Percentiles rank a stretch among this genome's conserved stretches.
phyloP scores from a whole-genome alignment of 2,888 invertebrate genomes.

The Megaustenia siamemsis region DNA sequence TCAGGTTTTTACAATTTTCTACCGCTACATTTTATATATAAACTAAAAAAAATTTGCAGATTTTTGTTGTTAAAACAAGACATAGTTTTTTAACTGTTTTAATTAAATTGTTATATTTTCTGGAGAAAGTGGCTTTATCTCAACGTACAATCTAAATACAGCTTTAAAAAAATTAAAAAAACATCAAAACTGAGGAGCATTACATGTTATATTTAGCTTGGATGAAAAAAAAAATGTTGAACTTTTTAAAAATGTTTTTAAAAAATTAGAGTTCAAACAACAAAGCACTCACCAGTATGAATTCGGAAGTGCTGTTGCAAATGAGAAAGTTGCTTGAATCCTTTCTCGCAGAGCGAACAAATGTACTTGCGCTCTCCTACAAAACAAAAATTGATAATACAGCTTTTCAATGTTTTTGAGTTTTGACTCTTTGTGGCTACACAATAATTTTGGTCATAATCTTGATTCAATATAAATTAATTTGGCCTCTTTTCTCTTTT shows the following conservation, averaged over 20 bases:
- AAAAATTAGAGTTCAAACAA: not conserved
- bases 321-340: slow-evolving; percentile 98
- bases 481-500: not conserved
- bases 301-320: slow-evolving; percentile 97
- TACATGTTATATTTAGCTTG: no score
- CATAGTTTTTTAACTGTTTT: no score
- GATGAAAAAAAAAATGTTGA: not conserved
- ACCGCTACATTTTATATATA: no score
- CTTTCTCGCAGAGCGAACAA: slow-evolving; percentile 96
- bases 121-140: no score
- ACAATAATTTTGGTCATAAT: not conserved
- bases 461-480: not conserved
- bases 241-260: not conserved
- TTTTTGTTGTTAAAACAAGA: no score
- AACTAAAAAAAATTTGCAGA: no score
- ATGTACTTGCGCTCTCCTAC: slow-evolving; percentile 89
- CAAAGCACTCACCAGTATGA: slow-evolving; percentile 88
- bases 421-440: slow-evolving; percentile 7
- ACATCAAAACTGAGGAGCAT: no score
- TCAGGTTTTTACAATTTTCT: no score
- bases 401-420: slow-evolving; percentile 43
- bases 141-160: no score
- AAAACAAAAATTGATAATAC: slow-evolving; percentile 53
- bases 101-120: no score
- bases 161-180: no score